A percentile compares a stretch with the other conserved stretches of the same genome.
phyloP scores from a whole-genome alignment of 2,888 invertebrate genomes.

The Calameuta idolon region DNA sequence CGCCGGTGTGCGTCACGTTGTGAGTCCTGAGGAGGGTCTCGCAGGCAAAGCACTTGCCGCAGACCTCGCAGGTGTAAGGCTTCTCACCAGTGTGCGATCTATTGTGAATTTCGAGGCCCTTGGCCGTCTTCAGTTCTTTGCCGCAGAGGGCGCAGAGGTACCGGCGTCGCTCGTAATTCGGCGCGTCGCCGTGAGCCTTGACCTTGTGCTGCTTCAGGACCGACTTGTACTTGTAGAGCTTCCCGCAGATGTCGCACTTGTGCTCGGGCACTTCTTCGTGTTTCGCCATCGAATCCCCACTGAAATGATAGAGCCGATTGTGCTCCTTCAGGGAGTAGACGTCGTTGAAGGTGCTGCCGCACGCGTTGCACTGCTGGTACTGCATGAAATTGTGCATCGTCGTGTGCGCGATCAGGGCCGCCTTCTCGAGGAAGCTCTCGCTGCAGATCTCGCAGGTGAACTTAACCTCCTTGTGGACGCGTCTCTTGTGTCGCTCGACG shows the following conservation, averaged over 20 bases:
- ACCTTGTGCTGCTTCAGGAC: conserved; percentile 51
- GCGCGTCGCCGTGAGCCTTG: conserved; percentile 41
- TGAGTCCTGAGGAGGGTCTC: conserved; percentile 68
- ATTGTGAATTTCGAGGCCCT: conserved; percentile 56
- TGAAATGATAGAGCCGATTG: conserved; percentile 29
- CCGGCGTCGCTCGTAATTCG: conserved; percentile 44
- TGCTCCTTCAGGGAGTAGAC: conserved; percentile 48
- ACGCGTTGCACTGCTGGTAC: conserved; percentile 48
- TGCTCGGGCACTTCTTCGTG: conserved; percentile 28
- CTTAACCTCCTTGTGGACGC: conserved; percentile 37
- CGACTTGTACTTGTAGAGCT: conserved; percentile 48
- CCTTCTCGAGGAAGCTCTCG: conserved; percentile 42
- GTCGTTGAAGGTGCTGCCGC: conserved; percentile 48
- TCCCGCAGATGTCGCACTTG: conserved; percentile 47
- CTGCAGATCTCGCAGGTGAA: conserved; percentile 49
- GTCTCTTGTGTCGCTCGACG: conserved; percentile 48
- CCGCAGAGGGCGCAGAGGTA: conserved; percentile 55
- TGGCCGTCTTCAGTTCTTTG: conserved; percentile 55
- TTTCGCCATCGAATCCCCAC: conserved; percentile 14
- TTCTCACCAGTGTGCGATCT: conserved; percentile 59
- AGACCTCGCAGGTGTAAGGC: conserved; percentile 53
- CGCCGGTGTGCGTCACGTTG: conserved; percentile 71
- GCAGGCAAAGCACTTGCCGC: conserved; percentile 56
- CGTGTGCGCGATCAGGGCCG: conserved; percentile 41
- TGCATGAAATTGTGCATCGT: conserved; percentile 47